These are phyloP conservation scores for Tor tambroides DNA, from an alignment of 2,113 vertebrate genomes.

Conservation along the genomic window DNA sequence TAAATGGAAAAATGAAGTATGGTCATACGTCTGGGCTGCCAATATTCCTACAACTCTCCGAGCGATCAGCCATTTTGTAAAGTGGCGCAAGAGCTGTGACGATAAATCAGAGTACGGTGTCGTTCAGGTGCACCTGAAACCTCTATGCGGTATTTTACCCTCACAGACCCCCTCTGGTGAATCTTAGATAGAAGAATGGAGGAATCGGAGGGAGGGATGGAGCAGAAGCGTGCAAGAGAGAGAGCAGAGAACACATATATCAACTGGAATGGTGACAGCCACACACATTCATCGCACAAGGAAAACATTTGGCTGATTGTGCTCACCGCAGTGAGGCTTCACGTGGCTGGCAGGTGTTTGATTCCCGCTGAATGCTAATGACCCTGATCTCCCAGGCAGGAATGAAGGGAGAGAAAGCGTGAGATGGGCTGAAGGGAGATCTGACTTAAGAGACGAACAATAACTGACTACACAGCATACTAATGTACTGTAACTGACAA, in stretches of 20 bases:
- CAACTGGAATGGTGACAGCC: conserved; percentile 46
- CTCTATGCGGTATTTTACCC: conserved; percentile 21
- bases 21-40: neutral
- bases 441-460: neutral
- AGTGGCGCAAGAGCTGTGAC: conserved; percentile 1
- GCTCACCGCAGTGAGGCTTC: conserved; percentile 10
- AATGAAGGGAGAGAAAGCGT: conserved; percentile 25
- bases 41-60: conserved; percentile 2
- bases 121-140: neutral
- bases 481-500: neutral
- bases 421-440: conserved; percentile 14
- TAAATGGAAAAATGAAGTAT: conserved; percentile 18
- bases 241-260: conserved; percentile 33
- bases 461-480: neutral
- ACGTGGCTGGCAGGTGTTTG: conserved; percentile 42
- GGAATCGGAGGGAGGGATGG: neutral
- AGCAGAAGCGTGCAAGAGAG: neutral
- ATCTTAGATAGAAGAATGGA: conserved; percentile 25
- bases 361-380: conserved; percentile 50
- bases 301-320: conserved; percentile 57
- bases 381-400: conserved; percentile 8
- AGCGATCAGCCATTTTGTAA: conserved; percentile 30
- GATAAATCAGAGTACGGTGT: neutral
- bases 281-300: conserved; percentile 47
- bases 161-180: neutral